Evolutionary conservation across 1,140 invertebrate species (phyloP).

Genomic region (Lethrus apterus): DNA sequence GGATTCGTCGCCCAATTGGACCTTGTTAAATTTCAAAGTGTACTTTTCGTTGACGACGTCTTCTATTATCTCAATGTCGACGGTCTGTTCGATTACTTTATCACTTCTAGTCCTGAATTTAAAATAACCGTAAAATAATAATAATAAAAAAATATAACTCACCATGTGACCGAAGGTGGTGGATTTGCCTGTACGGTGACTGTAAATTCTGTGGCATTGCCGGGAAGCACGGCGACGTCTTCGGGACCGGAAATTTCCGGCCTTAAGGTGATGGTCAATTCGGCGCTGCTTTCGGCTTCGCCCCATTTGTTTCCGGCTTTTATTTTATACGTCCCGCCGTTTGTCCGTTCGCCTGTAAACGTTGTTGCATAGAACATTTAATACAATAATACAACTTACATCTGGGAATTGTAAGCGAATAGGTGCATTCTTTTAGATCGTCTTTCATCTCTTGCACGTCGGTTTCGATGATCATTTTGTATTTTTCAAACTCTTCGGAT

Average conservation of each 20-base stretch:
- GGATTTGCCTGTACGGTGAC: constrained; percentile 70
- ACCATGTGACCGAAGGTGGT: constrained; percentile 69
- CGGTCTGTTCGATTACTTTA: constrained; percentile 49
- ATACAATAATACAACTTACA: constrained; percentile 45
- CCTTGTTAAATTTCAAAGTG: constrained; percentile 59
- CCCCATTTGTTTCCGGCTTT: constrained; percentile 72
- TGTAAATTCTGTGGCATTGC: constrained; percentile 62
- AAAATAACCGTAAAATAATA: constrained; percentile 5
- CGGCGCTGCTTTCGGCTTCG: constrained; percentile 57
- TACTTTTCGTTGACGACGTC: constrained; percentile 58
- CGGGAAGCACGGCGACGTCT: constrained; percentile 63
- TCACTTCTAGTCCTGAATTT: constrained; percentile 58
- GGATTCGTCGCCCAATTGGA: constrained; percentile 67
- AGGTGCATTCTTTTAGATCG: constrained; percentile 66
- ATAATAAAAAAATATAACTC: constrained; percentile 25
- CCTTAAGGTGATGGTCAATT: constrained; percentile 63
- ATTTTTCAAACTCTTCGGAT: constrained; percentile 38
- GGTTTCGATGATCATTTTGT: constrained; percentile 44
- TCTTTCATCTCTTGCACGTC: constrained; percentile 61
- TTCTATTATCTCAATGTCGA: constrained; percentile 51
- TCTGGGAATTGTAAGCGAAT: constrained; percentile 58
- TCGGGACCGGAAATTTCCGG: constrained; percentile 68
- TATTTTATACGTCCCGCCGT: constrained; percentile 77
- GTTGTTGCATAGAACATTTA: neutral
- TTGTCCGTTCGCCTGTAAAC: constrained; percentile 52